Evolutionary conservation across 2,797 vertebrate species (phyloP), one percentile per base, ranked within the genome.

Genomic region (Toxotes lorentzi): DNA sequence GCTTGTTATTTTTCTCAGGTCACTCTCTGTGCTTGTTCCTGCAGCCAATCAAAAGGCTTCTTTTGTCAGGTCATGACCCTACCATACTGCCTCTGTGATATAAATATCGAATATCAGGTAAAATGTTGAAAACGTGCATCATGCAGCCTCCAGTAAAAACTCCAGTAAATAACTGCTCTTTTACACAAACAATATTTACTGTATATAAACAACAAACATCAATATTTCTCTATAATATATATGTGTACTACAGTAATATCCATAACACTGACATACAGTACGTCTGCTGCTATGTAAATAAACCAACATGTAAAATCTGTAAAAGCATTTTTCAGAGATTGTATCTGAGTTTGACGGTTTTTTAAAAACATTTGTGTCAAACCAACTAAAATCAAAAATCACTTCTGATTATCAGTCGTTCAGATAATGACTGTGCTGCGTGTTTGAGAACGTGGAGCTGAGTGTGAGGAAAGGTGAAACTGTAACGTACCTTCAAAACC

Each of bases 1-100:
- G 7, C 0, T 4, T 58, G 75, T 83, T 59, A 13, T 62, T 32
- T 66, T 54, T 2, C 23, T 48, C 57, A 30, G 54, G 53, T 19
- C 2, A 3, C 21, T 10, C 4, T 56, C 35, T 41, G 47, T 2
- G 14, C 62, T 70, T 5, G 13, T 53, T 63, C 7, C 41, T 30
- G n/a, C 45, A 70, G 47, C 74, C 78, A 78, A 78, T 75, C 61
- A 41, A 50, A 57, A 24, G 5, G 64, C 60, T 27, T 1, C 32
- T 57, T 27, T 30, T 6, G 3, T 34, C 45, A 69, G 2, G 38
- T 34, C 41, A 43, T 21, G 23, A 30, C 45, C 14, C 8, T 53
- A 2, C 34, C 34, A 35, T 35, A 6, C 34, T 19, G 45, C 17
- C 16, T 53, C 23, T 14, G 4, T 51, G 23, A 24, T 51, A 24